Evolutionary conservation across 2,113 vertebrate species (phyloP), one percentile per base, ranked within the genome.

Genomic region (Phalacrocorax carbo): DNA sequence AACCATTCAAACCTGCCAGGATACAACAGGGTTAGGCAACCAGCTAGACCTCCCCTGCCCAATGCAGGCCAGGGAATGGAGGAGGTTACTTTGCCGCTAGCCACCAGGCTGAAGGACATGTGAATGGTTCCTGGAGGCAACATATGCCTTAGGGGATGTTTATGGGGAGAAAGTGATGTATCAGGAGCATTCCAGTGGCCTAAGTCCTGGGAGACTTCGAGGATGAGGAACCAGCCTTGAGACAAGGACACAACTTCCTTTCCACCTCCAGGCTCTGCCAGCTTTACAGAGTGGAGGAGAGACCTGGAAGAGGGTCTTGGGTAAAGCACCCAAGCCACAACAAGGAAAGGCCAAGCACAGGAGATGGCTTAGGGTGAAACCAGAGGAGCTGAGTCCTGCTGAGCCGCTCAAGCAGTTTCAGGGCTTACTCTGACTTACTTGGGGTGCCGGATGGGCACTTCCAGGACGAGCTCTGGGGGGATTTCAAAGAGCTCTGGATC

Each of bases 401-500:
- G 36, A 34, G 14, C 10, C 30, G 22, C 55, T 73, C 0, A 0
- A 18, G 40, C 18, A n/a, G 54, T 18, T 60, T 9, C 2, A 7
- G n/a, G 52, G 34, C 19, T 65, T 36, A 22, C 65, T 87, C 62
- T 36, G 38, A 98, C 99, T 99, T 98, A 99, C 99, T 99, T 99
- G 83, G 99, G 99, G 60, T 99, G 99, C 36, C 98, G 98, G 97
- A 99, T 99, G 46, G 98, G 98, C 83, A 99, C 99, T 98, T 99
- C 99, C 97, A 99, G 94, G 90, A 99, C 98, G 3, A 99, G 98
- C 96, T 99, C 99, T 0, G 99, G 99, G 0, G 99, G 99, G 49
- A 99, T 98, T 97, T 99, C 99, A 20, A 99, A 99, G 89, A 99
- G 98, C 97, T 99, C 99, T 0, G 99, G 99, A 71, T 99, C 99